Base-by-base conservation (phyloP, 2,797 vertebrate species). In the Clarias platycephalus region DNA sequence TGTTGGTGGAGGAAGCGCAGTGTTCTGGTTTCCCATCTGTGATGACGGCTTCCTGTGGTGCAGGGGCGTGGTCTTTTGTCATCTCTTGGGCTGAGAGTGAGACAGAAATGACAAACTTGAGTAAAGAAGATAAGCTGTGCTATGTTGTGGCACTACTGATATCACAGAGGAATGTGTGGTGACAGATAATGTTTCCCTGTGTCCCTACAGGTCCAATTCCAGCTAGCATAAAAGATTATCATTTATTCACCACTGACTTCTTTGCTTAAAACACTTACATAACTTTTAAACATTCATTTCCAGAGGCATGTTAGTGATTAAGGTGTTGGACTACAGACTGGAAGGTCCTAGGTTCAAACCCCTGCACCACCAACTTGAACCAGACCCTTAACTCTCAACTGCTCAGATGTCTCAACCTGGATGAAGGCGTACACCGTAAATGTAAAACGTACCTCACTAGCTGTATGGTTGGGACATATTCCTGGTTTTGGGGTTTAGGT, bases 21-120 rank as follows among this genome's bases (percentile, higher is more conserved):
- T 49, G 78, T 62, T 88, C 86, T 18, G 57, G 31, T 16, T 58
- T 28, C 0, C 81, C 83, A 40, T 49, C 81, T 75, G 85, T 88
- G 83, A 91, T 90, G 86, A 90, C 90, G 26, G 83, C 64, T 68
- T 92, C 92, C 18, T 92, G 57, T 83, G 75, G 26, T 16, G 91
- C 91, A 0, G 91, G 92, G 5, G 90, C 92, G 91, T 93, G 91
- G 90, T 93, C 94, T 53, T 92, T 91, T 0, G 93, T 93, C 66
- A 57, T 83, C 62, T 88, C 87, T 22, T 84, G 90, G 83, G 92
- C 94, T 95, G 82, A 24, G 34, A 81, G 55, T 58, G 44, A 88
- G 12, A 84, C 9, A 81, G 57, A 76, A 81, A 58, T 28, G 34
- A 62, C 9, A 28, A 26, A 15, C 18, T 26, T 82, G 31, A 72